Conservation (phyloP, 1,140 invertebrate species). For the Philotrypesis tridentata region DNA sequence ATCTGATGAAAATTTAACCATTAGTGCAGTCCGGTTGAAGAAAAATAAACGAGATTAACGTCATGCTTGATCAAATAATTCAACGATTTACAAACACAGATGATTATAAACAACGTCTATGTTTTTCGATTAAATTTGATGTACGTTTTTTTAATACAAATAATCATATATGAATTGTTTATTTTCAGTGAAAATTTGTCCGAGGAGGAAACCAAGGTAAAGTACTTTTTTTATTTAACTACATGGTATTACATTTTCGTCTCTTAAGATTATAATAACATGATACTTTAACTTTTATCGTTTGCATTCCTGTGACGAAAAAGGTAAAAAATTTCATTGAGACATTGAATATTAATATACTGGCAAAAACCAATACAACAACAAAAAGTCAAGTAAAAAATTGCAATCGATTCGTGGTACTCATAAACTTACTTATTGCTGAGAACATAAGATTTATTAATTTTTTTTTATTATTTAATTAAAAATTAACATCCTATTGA, state of each 20-base stretch:
- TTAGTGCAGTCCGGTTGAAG: slow-evolving; percentile 36
- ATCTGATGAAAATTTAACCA: not conserved
- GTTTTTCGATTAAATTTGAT: not conserved
- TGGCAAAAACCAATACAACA: no score
- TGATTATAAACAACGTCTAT: not conserved
- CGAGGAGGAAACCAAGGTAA: slow-evolving; percentile 66
- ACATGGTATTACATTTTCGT: not conserved
- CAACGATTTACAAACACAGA: slow-evolving; percentile 6
- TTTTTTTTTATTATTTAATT: no score
- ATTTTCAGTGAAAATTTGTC: slow-evolving; percentile 60
- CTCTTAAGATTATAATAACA: not conserved
- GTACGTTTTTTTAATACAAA: slow-evolving; percentile 24
- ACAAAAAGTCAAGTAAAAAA: no score
- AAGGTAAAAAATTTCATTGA: slow-evolving; percentile 23
- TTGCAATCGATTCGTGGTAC: no score
- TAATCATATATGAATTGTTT: slow-evolving; percentile 36
- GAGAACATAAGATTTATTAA: no score
- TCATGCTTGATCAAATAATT: slow-evolving; percentile 49
- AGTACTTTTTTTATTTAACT: not conserved
- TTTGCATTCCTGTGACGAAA: not conserved
- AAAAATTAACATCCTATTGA: no score
- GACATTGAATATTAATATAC: not conserved
- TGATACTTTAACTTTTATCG: slow-evolving; percentile 18
- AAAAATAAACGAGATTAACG: slow-evolving; percentile 48
- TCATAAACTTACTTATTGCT: no score